These are phyloP conservation scores for Balaenoptera acutorostrata DNA, from an alignment of 2,113 vertebrate genomes.

Conservation along the genomic window DNA sequence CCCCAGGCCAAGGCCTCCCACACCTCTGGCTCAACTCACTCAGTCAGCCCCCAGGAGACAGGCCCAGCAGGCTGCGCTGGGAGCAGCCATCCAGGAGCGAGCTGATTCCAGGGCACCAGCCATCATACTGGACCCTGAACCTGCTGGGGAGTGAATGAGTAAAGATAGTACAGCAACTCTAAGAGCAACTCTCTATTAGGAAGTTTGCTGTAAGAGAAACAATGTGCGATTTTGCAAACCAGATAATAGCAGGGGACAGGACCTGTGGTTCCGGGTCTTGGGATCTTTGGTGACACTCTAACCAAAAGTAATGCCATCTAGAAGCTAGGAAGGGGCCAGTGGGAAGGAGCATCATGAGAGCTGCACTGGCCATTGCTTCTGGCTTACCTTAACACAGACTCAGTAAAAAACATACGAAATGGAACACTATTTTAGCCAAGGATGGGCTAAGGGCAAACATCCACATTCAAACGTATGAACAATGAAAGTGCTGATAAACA, in stretches of 20 bases:
- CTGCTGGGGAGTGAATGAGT: not conserved
- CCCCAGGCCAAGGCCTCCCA: not conserved
- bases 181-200: not conserved
- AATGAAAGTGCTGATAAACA: not conserved
- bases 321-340: not conserved
- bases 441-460: not conserved
- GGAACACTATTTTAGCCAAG: not conserved
- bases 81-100: not conserved
- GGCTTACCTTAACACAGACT: not conserved
- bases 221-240: not conserved
- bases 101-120: not conserved
- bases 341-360: not conserved
- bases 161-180: not conserved
- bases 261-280: not conserved
- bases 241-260: not conserved
- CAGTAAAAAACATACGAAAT: not conserved
- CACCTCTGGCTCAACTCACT: not conserved
- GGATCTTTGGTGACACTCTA: not conserved
- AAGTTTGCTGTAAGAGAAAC: not conserved
- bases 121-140: not conserved
- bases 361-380: not conserved
- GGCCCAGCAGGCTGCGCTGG: not conserved
- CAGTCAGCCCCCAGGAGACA: not conserved
- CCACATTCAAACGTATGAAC: not conserved
- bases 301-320: not conserved